Evolutionary conservation across 2,113 vertebrate species (phyloP), one percentile per base, ranked within the genome.

Genomic region (Heptranchias perlo): DNA sequence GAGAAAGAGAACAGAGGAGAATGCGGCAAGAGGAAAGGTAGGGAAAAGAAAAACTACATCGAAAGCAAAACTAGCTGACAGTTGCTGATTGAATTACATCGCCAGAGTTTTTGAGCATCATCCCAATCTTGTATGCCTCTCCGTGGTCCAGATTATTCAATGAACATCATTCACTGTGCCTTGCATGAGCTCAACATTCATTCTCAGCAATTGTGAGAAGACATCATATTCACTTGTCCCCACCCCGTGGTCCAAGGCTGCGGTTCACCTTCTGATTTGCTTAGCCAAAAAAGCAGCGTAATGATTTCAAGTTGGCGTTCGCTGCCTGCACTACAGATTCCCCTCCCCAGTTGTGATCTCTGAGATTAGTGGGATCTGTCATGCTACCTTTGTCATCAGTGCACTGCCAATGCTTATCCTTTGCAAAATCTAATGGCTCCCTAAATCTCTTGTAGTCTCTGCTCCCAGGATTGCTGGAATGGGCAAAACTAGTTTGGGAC

Each of bases 1-100:
- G 97, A 58, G 98, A 99, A 87, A 96, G 96, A 1, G 97, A 98
- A 52, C 98, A 98, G 96, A 97, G 97, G 61, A 97, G 97, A 91
- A 96, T 97, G 47, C 98, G 98, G 96, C 99, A 99, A 96, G 98
- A 99, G 31, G 98, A 99, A 96, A 98, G 99, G 99, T 99, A 96
- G 97, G 97, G 54, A 96, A 94, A 67, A 28, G 67, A 64, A 96
- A 64, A 39, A 44, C 28, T 10, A 4, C 89, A 86, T 18, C 23
- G 14, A 86, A 25, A 44, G 44, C 21, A 89, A 54, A 54, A 54
- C 47, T 54, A 52, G 25, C 52, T 31, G 10, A 14, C 11, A 54
- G 0, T 39, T 93, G n/a, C 3, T 39, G 6, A 58, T 58, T 92
- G 31, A 39, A 35, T 39, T n/a, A n/a, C 16, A 39, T 58, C 31